Base-by-base conservation (phyloP, 2,888 invertebrate species). In the Hirtodrosophila duncani region DNA sequence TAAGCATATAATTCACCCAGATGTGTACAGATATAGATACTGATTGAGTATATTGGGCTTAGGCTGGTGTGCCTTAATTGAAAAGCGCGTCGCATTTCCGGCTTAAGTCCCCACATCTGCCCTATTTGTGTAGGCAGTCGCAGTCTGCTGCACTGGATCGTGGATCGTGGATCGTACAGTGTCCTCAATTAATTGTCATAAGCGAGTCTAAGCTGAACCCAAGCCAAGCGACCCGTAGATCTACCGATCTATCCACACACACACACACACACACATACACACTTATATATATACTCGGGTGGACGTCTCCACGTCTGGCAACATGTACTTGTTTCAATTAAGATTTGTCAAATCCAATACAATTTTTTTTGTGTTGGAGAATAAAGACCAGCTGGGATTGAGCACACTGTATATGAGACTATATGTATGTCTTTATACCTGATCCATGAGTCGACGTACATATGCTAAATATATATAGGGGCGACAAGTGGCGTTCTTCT, bases 41-140 rank as follows among this genome's bases (percentile, higher is more conserved):
- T 27, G 18, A 39, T 14, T 38, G 24, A 26, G 16, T 44, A 55
- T 53, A 53, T 53, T 24, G 44, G 26, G 36, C 26, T 17, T 29
- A 9, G 29, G 43, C 21, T 21, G 37, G 41, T 24, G 8, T 23
- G 42, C 39, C 51, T 60, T 79, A 72, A 72, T 72, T 72, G 72
- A 81, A 72, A 81, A 75, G 72, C 82, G 72, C 82, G 80, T 75
- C 72, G 80, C 67, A 79, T 79, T 75, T 72, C 72, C 72, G 72
- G 77, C 63, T 63, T 61, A 52, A 56, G 45, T 23, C 50, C 39
- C 41, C 49, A 48, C 39, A 52, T 31, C 5, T 23, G 43, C 24
- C 27, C 24, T 5, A 26, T 33, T 41, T 29, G 29, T 39, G 39
- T 50, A 24, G 23, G 18, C 13, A 13, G 16, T 30, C 30, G 3